Evolutionary conservation across 1,140 invertebrate species (phyloP).

Genomic region (Zaprionus kolodkinae): DNA sequence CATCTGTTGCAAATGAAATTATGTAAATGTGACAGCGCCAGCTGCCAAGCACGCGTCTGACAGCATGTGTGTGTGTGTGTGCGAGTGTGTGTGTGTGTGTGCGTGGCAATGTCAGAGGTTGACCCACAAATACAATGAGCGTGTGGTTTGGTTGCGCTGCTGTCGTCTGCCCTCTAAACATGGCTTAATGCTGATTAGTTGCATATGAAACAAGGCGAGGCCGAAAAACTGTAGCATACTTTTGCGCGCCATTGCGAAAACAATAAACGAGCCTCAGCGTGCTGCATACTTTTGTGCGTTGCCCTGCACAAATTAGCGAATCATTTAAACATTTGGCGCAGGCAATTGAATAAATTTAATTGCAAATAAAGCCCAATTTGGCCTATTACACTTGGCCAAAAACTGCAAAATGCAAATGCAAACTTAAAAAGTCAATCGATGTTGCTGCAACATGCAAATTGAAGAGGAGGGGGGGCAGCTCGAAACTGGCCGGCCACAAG

Average conservation of each 20-base stretch:
- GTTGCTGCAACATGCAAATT: conserved; percentile 47
- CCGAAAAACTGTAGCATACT: conserved; percentile 41
- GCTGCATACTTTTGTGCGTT: conserved; percentile 8
- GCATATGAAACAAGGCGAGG: conserved; percentile 63
- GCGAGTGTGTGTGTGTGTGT: conserved; percentile 41
- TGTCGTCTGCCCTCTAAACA: conserved; percentile 62
- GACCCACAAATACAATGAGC: conserved; percentile 63
- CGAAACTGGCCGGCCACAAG: too few species aligned
- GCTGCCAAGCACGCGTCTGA: conserved; percentile 22
- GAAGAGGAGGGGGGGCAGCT: conserved; percentile 16
- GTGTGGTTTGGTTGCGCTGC: conserved; percentile 40
- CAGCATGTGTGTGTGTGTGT: conserved; percentile 26
- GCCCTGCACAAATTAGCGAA: conserved; percentile 61
- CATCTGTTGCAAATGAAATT: conserved; percentile 78
- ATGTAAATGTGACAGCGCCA: conserved; percentile 75
- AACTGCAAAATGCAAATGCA: conserved; percentile 59
- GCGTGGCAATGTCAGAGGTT: conserved; percentile 26
- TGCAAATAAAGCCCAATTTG: conserved; percentile 50
- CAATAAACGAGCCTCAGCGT: conserved; percentile 54
- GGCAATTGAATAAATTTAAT: conserved; percentile 81
- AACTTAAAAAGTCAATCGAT: conserved; percentile 63
- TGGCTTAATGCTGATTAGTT: conserved; percentile 78
- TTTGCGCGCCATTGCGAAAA: conserved; percentile 37
- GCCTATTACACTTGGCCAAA: conserved; percentile 37
- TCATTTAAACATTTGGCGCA: conserved; percentile 63